A percentile compares a stretch with the other conserved stretches of the same genome.
These are phyloP conservation scores for Toxostoma redivivum DNA, from an alignment of 2,113 vertebrate species.

Conservation along the genomic window DNA sequence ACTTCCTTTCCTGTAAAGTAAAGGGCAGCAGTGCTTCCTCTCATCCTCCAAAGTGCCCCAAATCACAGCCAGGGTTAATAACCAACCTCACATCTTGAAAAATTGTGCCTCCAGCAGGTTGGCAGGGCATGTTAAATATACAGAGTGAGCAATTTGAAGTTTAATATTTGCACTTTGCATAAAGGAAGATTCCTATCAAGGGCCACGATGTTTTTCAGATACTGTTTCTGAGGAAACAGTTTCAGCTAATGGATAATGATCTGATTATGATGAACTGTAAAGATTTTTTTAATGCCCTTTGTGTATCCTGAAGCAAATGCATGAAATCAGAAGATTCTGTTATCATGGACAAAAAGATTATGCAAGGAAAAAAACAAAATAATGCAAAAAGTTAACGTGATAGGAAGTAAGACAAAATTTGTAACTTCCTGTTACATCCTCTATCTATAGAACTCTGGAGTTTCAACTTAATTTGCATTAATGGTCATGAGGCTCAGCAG, in stretches of 20 bases:
- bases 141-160: background rate
- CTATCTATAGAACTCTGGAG: too few species aligned
- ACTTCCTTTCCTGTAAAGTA: background rate
- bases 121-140: accelerated
- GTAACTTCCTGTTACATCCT: background rate
- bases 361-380: background rate
- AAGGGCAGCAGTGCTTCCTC: background rate
- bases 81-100: background rate
- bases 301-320: background rate
- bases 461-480: background rate
- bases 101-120: background rate
- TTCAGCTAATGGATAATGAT: background rate
- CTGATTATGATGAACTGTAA: background rate
- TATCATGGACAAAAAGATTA: background rate
- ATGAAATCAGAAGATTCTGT: background rate
- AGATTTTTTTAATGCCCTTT: background rate
- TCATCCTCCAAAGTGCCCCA: background rate
- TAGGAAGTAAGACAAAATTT: background rate
- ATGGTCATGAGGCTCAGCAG: background rate
- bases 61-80: background rate
- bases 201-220: background rate
- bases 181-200: background rate
- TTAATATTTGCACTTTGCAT: background rate
- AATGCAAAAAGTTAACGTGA: accelerated
- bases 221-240: background rate